Evolutionary conservation across 2,888 invertebrate genomes (phyloP).

Genomic region (Andrena camellia): DNA sequence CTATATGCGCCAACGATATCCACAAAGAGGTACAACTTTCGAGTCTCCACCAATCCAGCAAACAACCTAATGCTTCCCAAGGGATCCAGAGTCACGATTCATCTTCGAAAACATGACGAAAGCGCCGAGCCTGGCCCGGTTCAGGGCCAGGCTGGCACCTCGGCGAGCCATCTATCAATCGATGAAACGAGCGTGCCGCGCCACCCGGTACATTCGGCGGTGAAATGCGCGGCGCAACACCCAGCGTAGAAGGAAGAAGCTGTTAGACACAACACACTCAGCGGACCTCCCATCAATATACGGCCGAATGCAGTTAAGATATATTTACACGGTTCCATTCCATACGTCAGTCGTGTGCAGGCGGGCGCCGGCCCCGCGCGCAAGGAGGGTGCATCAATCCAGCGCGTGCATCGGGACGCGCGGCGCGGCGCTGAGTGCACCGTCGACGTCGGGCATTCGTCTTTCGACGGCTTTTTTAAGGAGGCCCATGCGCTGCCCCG

Average conservation of each 20-base stretch:
- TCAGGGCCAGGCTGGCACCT: not conserved
- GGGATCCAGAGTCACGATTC: not conserved
- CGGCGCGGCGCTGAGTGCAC: constrained; percentile 82
- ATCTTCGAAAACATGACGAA: not conserved
- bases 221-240: constrained; percentile 56
- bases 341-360: constrained; percentile 66
- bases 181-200: constrained; percentile 7
- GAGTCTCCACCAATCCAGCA: too few species aligned
- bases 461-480: constrained; percentile 73
- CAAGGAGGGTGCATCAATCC: constrained; percentile 65
- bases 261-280: constrained; percentile 85
- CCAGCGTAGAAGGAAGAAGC: constrained; percentile 73
- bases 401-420: constrained; percentile 72
- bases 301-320: constrained; percentile 83
- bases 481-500: constrained; percentile 24
- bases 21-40: too few species aligned
- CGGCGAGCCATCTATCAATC: constrained; percentile 15
- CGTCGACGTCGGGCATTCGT: constrained; percentile 81
- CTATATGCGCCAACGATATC: too few species aligned
- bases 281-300: constrained; percentile 83
- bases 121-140: not conserved
- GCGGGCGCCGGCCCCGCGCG: constrained; percentile 14
- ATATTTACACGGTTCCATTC: constrained; percentile 83
- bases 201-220: constrained; percentile 59
- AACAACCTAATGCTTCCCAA: not conserved